Percentiles rank a stretch among this genome's conserved stretches.
Conservation (phyloP, 53 echinoderm and acorn worm species). For the Temnopleurus reevesii region DNA sequence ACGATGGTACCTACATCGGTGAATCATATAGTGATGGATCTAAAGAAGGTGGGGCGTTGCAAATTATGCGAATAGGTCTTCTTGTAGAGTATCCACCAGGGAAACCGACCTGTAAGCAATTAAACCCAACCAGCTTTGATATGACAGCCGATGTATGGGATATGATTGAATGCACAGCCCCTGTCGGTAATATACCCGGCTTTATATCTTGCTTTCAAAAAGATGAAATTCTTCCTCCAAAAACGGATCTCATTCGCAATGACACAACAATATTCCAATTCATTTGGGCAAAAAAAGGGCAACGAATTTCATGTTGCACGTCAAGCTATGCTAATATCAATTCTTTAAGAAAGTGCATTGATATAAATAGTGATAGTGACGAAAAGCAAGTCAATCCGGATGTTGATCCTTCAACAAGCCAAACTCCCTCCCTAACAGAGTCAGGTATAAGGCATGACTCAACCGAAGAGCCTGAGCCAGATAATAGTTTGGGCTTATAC, state of each 20-base stretch:
- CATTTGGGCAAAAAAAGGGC: not conserved
- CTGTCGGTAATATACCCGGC: not conserved
- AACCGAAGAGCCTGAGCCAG: not conserved
- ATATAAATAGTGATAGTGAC: not conserved
- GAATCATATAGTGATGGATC: not conserved
- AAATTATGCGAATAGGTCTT: constrained; percentile 11
- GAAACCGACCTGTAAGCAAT: not conserved
- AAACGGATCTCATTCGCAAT: not conserved
- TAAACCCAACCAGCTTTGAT: not conserved
- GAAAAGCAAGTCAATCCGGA: not conserved
- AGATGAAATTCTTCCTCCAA: not conserved
- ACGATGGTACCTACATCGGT: not conserved
- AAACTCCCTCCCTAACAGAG: not conserved
- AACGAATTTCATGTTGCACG: not conserved
- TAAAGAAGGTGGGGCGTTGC: not conserved
- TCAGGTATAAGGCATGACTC: not conserved
- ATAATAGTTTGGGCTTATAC: not conserved
- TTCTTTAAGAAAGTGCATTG: not conserved
- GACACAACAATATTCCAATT: not conserved
- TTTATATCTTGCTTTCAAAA: not conserved
- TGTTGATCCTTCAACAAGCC: not conserved
- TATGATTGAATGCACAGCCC: not conserved
- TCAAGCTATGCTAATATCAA: not conserved
- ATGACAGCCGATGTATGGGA: not conserved
- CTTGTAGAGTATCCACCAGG: not conserved